Evolutionary conservation across 2,888 invertebrate genomes (phyloP).

Genomic region (Epirrhoe alternata): DNA sequence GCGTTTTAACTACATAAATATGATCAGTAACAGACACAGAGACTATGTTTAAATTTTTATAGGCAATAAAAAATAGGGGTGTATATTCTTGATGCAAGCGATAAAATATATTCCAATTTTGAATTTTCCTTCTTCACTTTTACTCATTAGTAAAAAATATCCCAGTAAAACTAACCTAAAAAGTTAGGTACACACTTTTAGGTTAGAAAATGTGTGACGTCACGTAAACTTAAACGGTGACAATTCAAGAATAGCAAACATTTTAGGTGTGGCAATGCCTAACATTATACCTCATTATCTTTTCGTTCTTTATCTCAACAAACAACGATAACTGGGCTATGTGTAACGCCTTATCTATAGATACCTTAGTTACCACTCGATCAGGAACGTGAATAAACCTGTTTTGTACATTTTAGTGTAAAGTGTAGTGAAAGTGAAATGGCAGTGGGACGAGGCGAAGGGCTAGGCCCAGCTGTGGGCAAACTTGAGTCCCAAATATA

Average conservation of each 20-base stretch:
- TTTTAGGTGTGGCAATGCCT: conserved; percentile 76
- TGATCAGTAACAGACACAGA: too few species aligned
- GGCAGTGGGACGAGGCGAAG: conserved; percentile 83
- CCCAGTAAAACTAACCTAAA: too few species aligned
- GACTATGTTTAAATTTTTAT: too few species aligned
- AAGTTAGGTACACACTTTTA: too few species aligned
- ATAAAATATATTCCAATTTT: too few species aligned
- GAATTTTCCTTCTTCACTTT: too few species aligned
- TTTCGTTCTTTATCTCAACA: conserved; percentile 74
- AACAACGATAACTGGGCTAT: conserved; percentile 79
- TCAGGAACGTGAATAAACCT: conserved; percentile 61
- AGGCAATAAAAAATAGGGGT: too few species aligned
- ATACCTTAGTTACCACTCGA: conserved; percentile 72
- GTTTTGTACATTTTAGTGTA: conserved; percentile 47
- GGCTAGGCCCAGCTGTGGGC: conserved; percentile 80
- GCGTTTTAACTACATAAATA: too few species aligned
- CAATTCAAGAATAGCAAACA: conserved; percentile 41
- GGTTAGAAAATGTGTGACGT: conserved; percentile 7
- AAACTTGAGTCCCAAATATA: conserved; percentile 91
- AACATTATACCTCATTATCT: conserved; percentile 56
- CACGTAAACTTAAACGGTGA: conserved; percentile 12
- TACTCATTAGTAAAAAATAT: too few species aligned
- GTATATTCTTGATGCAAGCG: too few species aligned
- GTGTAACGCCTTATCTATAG: conserved; percentile 67
- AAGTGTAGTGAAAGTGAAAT: conserved; percentile 69